Base-by-base conservation (phyloP, 2,113 vertebrate species). In the Dicentrarchus labrax region DNA sequence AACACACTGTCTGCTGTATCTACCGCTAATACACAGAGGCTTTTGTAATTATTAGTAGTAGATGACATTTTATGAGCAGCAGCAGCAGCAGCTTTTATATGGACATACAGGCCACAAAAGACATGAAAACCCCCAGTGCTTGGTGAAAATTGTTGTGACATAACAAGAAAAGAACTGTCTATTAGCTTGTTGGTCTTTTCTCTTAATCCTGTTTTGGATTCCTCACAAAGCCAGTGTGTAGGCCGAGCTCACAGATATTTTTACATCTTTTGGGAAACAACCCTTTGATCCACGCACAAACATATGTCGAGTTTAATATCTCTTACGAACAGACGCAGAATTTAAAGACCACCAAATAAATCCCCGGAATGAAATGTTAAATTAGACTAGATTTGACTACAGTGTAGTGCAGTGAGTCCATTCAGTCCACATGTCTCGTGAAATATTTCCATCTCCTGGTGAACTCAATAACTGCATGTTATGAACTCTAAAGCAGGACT, bases 361-460 rank as follows among this genome's bases (percentile, higher is more conserved):
- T 67, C 30, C 41, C 22, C 57, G 24, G 61, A 69, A 76, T 79
- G 8, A 85, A 74, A 68, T 72, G 66, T 60, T 65, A 59, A 66
- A 45, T 77, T 0, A 43, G 57, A 82, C 19, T 24, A 24, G 47
- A 82, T 75, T 43, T 71, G 24, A 48, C 41, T 2, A 30, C 72
- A 68, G 0, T 36, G 5, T 21, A 4, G 36, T 59, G 6, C 9
- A 8, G 43, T 48, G 30, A 30, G 4, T 66, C 13, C 12, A 69
- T 53, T 76, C 21, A 41, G 8, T 39, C 13, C 2, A 7, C 11
- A n/a, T 10, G 4, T 60, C 9, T 57, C 67, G 60, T 61, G 38
- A 74, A 77, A 84, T 62, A 80, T 66, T 70, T 85, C 72, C 47
- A 85, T 83, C 76, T 77, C 61, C 79, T 85, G 79, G 72, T 8